Evolutionary conservation across 2,888 invertebrate species (phyloP), one percentile per base, ranked within the genome.

Genomic region (Dichetophora obliterata): DNA sequence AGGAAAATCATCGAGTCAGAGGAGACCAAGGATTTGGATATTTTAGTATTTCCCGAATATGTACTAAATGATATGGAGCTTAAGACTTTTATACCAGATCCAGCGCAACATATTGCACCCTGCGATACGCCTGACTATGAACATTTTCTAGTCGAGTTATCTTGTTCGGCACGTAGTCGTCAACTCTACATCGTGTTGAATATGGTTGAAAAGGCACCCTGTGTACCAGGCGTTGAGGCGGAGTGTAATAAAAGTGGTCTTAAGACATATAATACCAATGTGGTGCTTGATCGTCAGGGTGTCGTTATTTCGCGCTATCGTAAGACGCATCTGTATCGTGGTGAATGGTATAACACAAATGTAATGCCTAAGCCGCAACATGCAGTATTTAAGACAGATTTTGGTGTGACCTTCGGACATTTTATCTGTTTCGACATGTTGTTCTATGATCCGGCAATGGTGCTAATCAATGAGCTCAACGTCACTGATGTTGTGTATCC

Each of bases 371-470:
- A 88, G 1, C 90, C 92, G 0, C 93, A 94, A 37, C 81, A 92
- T n/a, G 91, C 92, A 0, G 88, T 91, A 0, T 95, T 96, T 84
- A 87, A 86, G 0, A 94, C 95, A 0, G 95, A 95, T 86, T 95
- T 95, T 83, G 94, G 93, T 5, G 94, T 94, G 0, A 92, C 91
- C 4, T 95, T 96, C 85, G 96, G 95, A 0, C 92, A 94, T 80
- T 93, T 95, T 85, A 94, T 94, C 68, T 96, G 96, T 87, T 96
- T 96, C 86, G 97, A 97, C 84, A 91, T 96, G 50, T 86, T 95
- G 83, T 96, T 95, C 89, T 91, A 93, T 83, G 90, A 92, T 3
- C 95, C 96, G 0, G 91, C 93, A 0, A 88, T 93, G 50, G 90
- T 91, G 6, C 73, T 88, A 11, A 37, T 87, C 0, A 63, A 76